A percentile compares a stretch with the other conserved stretches of the same genome.
phyloP scores from a whole-genome alignment of 2,113 vertebrate genomes.

The Typhlomys cinereus region DNA sequence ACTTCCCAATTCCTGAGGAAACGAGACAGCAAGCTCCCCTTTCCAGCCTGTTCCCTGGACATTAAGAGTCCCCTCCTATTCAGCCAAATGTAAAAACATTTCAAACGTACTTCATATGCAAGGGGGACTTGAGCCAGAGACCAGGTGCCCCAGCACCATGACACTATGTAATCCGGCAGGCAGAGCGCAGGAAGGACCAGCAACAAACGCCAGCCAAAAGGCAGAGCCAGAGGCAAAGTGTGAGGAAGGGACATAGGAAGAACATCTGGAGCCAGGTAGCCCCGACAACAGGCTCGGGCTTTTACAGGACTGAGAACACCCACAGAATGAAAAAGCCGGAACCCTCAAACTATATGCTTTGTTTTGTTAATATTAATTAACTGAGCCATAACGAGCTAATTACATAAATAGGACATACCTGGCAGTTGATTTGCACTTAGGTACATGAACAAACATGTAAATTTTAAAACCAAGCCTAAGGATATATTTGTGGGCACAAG shows the following conservation, averaged over 20 bases:
- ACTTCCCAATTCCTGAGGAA: not conserved
- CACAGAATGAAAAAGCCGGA: not conserved
- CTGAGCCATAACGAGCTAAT: constrained; percentile 9
- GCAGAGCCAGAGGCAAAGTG: not conserved
- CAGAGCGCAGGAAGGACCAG: not conserved
- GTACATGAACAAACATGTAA: constrained; percentile 25
- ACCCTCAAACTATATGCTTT: not conserved
- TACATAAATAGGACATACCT: constrained; percentile 41
- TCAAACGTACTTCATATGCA: not conserved
- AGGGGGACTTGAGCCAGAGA: not conserved
- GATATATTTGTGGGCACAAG: not conserved
- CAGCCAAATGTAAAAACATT: not conserved
- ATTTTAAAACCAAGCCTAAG: not conserved
- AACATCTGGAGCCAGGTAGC: not conserved
- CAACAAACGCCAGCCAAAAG: not conserved
- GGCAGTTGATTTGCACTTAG: not conserved
- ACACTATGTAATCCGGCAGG: not conserved
- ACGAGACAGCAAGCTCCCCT: not conserved
- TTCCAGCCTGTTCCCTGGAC: not conserved
- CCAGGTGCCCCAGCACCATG: not conserved
- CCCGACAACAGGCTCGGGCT: not conserved
- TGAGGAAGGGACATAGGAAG: not conserved
- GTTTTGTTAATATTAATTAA: constrained; percentile 17
- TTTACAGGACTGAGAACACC: not conserved
- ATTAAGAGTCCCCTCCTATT: not conserved